Conservation (phyloP, 2,888 invertebrate species). For the Ptychoptera contaminata region DNA sequence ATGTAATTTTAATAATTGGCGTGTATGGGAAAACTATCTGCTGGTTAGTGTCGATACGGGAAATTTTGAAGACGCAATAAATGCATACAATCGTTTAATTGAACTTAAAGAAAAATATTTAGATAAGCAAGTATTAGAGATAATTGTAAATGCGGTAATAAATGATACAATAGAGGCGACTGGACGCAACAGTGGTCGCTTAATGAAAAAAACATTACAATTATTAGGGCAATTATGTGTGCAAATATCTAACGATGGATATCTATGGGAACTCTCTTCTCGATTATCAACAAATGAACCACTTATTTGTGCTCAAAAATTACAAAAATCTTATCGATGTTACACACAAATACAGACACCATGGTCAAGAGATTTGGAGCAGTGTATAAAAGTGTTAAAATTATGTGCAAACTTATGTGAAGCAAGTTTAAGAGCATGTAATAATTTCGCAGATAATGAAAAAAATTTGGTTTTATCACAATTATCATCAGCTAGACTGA, state of each 20-base stretch:
- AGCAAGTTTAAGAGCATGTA: slow-evolving; percentile 36
- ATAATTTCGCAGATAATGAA: slow-evolving; percentile 33
- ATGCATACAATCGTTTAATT: slow-evolving; percentile 68
- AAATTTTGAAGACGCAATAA: slow-evolving; percentile 70
- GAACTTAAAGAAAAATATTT: slow-evolving; percentile 63
- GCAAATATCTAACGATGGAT: slow-evolving; percentile 45
- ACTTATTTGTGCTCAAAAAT: slow-evolving; percentile 46
- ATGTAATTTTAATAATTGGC: slow-evolving; percentile 87
- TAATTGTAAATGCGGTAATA: slow-evolving; percentile 54
- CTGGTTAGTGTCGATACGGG: slow-evolving; percentile 74
- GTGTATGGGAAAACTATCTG: slow-evolving; percentile 88
- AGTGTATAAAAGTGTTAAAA: slow-evolving; percentile 44
- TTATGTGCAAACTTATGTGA: slow-evolving; percentile 43
- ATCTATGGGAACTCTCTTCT: slow-evolving; percentile 72
- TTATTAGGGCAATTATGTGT: slow-evolving; percentile 27
- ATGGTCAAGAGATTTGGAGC: slow-evolving; percentile 41
- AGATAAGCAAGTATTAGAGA: slow-evolving; percentile 57
- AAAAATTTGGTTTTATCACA: slow-evolving; percentile 38
- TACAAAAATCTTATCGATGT: slow-evolving; percentile 62
- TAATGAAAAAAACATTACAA: slow-evolving; percentile 22
- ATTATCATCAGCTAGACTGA: slow-evolving; percentile 41
- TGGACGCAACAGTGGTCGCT: slow-evolving; percentile 31
- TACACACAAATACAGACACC: slow-evolving; percentile 42
- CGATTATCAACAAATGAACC: slow-evolving; percentile 42
- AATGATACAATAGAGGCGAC: slow-evolving; percentile 46